Evolutionary conservation across 1,140 invertebrate species (phyloP), one percentile per base, ranked within the genome.

Genomic region (Samia ricini): DNA sequence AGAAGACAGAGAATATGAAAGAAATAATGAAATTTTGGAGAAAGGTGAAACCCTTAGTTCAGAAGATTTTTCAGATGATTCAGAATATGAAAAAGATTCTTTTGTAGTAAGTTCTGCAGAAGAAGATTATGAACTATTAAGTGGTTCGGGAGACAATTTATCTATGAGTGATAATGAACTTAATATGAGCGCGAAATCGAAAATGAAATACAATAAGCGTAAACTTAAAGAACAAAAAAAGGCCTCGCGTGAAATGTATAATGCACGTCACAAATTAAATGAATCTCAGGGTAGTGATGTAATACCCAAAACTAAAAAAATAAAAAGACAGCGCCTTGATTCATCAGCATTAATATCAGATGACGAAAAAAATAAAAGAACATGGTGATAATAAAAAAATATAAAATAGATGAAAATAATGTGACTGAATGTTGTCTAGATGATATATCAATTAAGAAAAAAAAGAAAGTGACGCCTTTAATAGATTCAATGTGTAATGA

Each of bases 81-180:
- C 85, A 23, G 81, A 89, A 61, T 90, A 90, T 68, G 88, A 90
- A 68, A 88, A 86, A 71, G 88, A 82, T 64, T 90, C 88, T 5
- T 90, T 90, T 70, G 58, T 89, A 23, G 86, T 90, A 2, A 88
- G 80, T 68, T 87, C 88, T 10, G 76, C 80, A 69, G 85, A 82
- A 72, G 85, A 89, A 71, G 88, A 90, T 63, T 66, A 83, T 69
- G 76, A 84, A 18, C 64, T 91, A 60, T 69, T 91, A 56, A 82
- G 83, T 66, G 89, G 89, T 4, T 79, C 85, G 24, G 85, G 83
- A 51, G 85, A 91, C 75, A 85, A 91, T 63, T 63, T 91, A 50
- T 80, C 77, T 52, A 81, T 85, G 77, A 86, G 79, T 66, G 84
- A 85, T 60, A 85, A 89, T 66, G 89, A 91, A 72, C 72, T 91